These are phyloP conservation scores for Chionodraco myersi DNA, from an alignment of 2,113 vertebrate genomes.

Conservation along the genomic window DNA sequence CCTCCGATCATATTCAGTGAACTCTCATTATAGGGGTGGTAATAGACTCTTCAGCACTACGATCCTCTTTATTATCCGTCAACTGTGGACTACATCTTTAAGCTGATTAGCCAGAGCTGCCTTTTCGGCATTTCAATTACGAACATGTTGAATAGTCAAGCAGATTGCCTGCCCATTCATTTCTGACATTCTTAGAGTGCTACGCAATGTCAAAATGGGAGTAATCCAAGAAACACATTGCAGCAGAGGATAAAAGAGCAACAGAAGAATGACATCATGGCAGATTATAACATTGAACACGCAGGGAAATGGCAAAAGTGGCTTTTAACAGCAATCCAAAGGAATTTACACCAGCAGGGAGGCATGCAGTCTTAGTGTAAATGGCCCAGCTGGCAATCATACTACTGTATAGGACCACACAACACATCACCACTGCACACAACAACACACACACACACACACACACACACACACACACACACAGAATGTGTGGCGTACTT, in stretches of 20 bases:
- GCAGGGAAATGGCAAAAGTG: constrained; percentile 43
- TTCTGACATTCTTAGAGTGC: constrained; percentile 51
- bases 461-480: background rate
- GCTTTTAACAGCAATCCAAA: constrained; percentile 56
- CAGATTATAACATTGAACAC: constrained; percentile 49
- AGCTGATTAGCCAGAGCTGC: constrained; percentile 77
- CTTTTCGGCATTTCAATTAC: constrained; percentile 80
- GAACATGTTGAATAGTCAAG: constrained; percentile 59
- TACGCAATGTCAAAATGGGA: constrained; percentile 40
- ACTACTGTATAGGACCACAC: too few relatives aligned
- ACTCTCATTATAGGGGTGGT: constrained; percentile 72
- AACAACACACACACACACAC: too few relatives aligned
- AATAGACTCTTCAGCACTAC: constrained; percentile 68
- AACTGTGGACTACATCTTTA: constrained; percentile 74
- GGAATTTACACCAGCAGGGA: constrained; percentile 48
- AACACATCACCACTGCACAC: too few relatives aligned
- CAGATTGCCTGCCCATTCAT: constrained; percentile 62
- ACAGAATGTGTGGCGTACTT: background rate
- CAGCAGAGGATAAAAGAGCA: constrained; percentile 42
- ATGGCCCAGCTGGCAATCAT: constrained; percentile 50
- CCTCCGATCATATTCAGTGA: constrained; percentile 56
- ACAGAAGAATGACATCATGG: constrained; percentile 51
- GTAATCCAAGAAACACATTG: constrained; percentile 66
- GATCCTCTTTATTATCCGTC: constrained; percentile 76
- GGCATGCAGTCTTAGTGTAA: constrained; percentile 43